Evolutionary conservation across 2,797 vertebrate genomes (phyloP), one percentile per base, ranked within the genome.

Genomic region (Taenioides sp.): DNA sequence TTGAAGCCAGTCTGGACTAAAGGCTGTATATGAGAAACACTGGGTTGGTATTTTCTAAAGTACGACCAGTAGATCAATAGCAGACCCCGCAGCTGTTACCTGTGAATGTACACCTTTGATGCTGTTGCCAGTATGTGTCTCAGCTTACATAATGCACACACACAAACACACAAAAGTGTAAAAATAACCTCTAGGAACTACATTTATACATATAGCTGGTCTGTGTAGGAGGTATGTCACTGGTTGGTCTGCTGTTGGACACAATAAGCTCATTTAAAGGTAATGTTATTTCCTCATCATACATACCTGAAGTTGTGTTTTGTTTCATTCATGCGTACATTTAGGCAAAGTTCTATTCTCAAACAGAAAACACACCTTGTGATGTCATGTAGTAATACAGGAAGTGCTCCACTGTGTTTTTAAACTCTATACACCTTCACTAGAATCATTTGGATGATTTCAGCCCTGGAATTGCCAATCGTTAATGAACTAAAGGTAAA

Each of bases 101-200:
- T 65, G 50, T 66, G 70, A 68, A 54, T 77, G 57, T 23, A 18
- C 7, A 14, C 43, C 79, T 85, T 85, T 87, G 77, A 87, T 88
- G 73, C 73, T 61, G 54, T 57, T 76, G 71, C 75, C 72, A 72
- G 72, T 17, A 43, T 72, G 57, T 65, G 62, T 71, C 62, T 63
- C 61, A 57, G 37, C 80, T 73, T 69, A 67, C 71, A 76, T 71
- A 69, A 77, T 62, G 37, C 67, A 65, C 37, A 54, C 25, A 11
- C 69, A 47, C 67, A 71, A 25, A 67, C 50, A 52, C 71, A 0
- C 61, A 69, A 76, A 80, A 65, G 52, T 73, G 9, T 62, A 37
- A 69, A 63, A 63, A 69, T 23, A 69, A 74, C 75, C 65, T 34
- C 70, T 57, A 70, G 67, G 71, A 57, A 77, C 74, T 65, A 70